Evolutionary conservation across 2,888 invertebrate genomes (phyloP).

Genomic region (Tuberolachnus salignus): DNA sequence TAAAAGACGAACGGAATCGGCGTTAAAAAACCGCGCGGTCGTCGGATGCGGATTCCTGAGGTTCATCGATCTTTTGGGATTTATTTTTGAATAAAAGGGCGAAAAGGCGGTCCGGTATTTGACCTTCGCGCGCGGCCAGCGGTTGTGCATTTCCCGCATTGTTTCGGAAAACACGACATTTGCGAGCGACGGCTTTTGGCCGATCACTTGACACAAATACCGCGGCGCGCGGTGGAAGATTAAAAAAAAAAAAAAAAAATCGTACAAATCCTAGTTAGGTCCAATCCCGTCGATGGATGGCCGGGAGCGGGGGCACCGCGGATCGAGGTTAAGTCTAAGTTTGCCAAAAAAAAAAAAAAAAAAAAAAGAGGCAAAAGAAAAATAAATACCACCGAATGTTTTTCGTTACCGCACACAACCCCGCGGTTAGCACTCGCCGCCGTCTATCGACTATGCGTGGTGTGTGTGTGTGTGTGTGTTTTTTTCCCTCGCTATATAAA

Average conservation of each 20-base stretch:
- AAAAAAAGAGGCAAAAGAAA: no score
- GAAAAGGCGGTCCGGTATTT: conserved; percentile 45
- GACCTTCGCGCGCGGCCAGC: conserved; percentile 51
- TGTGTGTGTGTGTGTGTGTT: no score
- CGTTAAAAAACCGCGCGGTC: not conserved
- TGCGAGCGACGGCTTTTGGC: conserved; percentile 48
- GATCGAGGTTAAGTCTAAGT: conserved; percentile 42
- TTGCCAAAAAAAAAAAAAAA: conserved; percentile 25
- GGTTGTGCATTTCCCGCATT: conserved; percentile 56
- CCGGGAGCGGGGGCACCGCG: not conserved
- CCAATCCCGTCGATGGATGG: not conserved
- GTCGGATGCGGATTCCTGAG: conserved; percentile 24
- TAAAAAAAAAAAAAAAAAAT: conserved; percentile 21
- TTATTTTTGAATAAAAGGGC: conserved; percentile 56
- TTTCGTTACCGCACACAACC: no score
- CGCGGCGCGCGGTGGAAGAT: not conserved
- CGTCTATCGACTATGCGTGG: not conserved
- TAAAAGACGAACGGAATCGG: conserved; percentile 3
- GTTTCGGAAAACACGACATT: conserved; percentile 54
- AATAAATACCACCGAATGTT: not conserved
- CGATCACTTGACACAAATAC: conserved; percentile 52
- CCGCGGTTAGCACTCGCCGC: no score
- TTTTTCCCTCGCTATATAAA: not conserved
- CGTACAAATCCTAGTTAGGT: not conserved
- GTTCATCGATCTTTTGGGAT: conserved; percentile 51